Evolutionary conservation across 1,140 invertebrate genomes (phyloP).

Genomic region (Dendrolimus kikuchii): DNA sequence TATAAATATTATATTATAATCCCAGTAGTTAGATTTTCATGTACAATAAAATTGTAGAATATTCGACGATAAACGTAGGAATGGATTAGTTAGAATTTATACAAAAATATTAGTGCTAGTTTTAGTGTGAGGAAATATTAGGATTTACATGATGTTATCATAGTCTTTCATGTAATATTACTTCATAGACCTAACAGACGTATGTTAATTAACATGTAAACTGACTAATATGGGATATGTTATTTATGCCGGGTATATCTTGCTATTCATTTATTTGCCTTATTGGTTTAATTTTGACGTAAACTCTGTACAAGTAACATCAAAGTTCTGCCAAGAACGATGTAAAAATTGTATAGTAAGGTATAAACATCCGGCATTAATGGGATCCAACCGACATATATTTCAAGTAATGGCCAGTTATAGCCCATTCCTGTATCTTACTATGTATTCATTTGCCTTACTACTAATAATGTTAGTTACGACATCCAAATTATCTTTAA

Average conservation of each 20-base stretch:
- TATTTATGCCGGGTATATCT: conserved; percentile 9
- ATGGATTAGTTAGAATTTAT: conserved; percentile 66
- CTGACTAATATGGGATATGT: conserved; percentile 24
- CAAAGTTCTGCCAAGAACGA: too few relatives aligned
- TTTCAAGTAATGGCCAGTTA: too few relatives aligned
- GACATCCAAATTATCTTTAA: too few relatives aligned
- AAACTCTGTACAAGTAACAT: too few relatives aligned
- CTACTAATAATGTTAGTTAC: too few relatives aligned
- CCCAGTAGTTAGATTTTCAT: conserved; percentile 66
- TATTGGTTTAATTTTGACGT: too few relatives aligned
- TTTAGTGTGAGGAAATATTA: conserved; percentile 50
- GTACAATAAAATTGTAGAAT: conserved; percentile 70
- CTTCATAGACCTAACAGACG: conserved; percentile 42
- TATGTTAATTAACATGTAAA: conserved; percentile 37
- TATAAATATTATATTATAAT: conserved; percentile 43
- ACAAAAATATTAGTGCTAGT: conserved; percentile 58
- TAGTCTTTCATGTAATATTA: conserved; percentile 48
- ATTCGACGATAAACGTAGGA: conserved; percentile 49
- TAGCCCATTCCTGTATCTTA: too few relatives aligned
- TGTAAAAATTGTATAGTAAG: too few relatives aligned
- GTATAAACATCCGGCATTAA: too few relatives aligned
- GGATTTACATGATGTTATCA: conserved; percentile 50
- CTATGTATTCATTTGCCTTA: too few relatives aligned
- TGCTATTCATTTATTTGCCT: too few relatives aligned
- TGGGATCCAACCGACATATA: too few relatives aligned